Base-by-base conservation (phyloP, 2,888 invertebrate genomes). In the Gortyna flavago region DNA sequence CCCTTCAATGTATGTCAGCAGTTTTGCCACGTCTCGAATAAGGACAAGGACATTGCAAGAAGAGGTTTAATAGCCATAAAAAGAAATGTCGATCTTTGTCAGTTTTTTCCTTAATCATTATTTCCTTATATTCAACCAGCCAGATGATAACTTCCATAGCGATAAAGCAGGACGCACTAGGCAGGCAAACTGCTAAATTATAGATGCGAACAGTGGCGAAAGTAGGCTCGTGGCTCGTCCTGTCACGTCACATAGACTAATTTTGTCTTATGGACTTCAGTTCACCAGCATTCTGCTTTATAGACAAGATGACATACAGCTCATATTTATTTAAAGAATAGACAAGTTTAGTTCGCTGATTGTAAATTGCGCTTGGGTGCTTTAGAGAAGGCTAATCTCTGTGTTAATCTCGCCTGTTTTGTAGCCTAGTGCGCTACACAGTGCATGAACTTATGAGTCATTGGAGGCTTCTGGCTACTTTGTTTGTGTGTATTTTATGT, bases 11-110 rank as follows among this genome's bases (percentile, higher is more conserved):
- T 35, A n/a, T 21, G 11, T 7, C n/a, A 11, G n/a, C n/a, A 38
- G 11, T 54, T 29, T n/a, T 21, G n/a, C n/a, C 38, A 13, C 25
- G n/a, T 21, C 7, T 7, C 11, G 38, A 18, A n/a, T 11, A 54
- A 69, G 6, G 25, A 35, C 44, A 74, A 73, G 61, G 57, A 29
- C 57, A 29, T 29, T 74, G 25, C 18, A 57, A 65, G 48, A 74
- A 38, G 3, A 35, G 6, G 75, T 76, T 48, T 38, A 13, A 38
- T n/a, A 29, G 18, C 38, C 29, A 48, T 59, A 8, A 66, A 74
- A 76, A 75, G 8, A 75, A 75, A 59, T 75, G n/a, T 21, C 41
- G 29, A 38, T 32, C 11, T 67, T 54, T 32, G 1, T 21, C 57
- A 29, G 5, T 18, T 41, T 62, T 77, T 77, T 66, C 48, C 75